phyloP scores from a whole-genome alignment of 2,113 vertebrate species.

The Nicator chloris region DNA sequence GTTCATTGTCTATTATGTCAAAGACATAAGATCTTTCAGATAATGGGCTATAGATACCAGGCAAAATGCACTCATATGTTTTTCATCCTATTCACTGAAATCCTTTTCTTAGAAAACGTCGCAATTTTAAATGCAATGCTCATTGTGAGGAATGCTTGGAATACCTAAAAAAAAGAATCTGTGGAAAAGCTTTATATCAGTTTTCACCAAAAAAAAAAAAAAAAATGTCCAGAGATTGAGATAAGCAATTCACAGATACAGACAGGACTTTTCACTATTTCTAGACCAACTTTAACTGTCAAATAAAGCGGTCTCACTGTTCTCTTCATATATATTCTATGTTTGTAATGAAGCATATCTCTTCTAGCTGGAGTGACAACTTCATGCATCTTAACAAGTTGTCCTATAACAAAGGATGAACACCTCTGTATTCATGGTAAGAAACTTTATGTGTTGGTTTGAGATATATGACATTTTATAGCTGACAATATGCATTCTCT shows the following conservation, averaged over 20 bases:
- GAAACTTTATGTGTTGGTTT: background rate
- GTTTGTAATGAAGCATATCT: background rate
- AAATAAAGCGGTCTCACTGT: background rate
- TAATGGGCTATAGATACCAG: background rate
- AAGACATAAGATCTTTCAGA: background rate
- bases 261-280: background rate
- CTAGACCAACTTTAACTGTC: background rate
- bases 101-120: background rate
- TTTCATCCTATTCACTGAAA: background rate
- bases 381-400: background rate
- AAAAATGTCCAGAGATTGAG: background rate
- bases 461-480: background rate
- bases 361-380: background rate
- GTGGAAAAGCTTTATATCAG: background rate
- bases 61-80: background rate
- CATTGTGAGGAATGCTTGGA: background rate
- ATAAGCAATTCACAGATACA: background rate
- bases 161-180: background rate
- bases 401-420: background rate
- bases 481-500: background rate
- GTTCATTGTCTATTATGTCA: background rate
- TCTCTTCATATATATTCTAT: background rate
- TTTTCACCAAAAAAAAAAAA: background rate
- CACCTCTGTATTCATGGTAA: background rate
- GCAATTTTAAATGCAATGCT: background rate